phyloP scores from a whole-genome alignment of 2,113 vertebrate species.

The Channa argus region DNA sequence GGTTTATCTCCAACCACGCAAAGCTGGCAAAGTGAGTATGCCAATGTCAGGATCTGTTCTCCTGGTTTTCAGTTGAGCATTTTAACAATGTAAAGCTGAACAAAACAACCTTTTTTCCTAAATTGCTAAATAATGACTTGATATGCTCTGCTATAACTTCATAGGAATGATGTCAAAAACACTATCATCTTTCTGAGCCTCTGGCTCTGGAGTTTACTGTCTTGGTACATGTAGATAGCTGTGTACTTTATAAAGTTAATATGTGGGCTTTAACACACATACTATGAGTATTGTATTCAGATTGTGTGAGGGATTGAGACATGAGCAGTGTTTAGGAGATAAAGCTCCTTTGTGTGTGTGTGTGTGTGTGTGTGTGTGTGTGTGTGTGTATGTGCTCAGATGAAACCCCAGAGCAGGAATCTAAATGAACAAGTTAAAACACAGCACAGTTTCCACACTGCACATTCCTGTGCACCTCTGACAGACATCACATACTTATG shows the following conservation, averaged over 20 bases:
- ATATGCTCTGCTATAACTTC: not conserved
- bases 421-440: conserved; percentile 65
- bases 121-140: no score
- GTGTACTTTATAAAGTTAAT: not conserved
- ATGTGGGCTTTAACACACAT: not conserved
- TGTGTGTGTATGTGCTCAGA: not conserved
- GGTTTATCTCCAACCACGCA: conserved; percentile 76
- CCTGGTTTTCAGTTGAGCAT: not conserved
- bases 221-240: no score
- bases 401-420: conserved; percentile 11
- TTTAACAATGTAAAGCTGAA: not conserved
- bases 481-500: not conserved
- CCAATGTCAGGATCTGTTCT: no score
- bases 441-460: conserved; percentile 18
- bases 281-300: not conserved
- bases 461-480: conserved; percentile 59
- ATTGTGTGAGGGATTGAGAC: not conserved
- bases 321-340: not conserved
- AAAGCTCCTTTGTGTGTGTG: not conserved
- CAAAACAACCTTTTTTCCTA: no score
- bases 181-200: no score
- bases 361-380: no score
- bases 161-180: not conserved
- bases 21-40: conserved; percentile 77
- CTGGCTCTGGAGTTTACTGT: no score